phyloP scores from a whole-genome alignment of 2,113 vertebrate species.

The Sardina pilchardus region DNA sequence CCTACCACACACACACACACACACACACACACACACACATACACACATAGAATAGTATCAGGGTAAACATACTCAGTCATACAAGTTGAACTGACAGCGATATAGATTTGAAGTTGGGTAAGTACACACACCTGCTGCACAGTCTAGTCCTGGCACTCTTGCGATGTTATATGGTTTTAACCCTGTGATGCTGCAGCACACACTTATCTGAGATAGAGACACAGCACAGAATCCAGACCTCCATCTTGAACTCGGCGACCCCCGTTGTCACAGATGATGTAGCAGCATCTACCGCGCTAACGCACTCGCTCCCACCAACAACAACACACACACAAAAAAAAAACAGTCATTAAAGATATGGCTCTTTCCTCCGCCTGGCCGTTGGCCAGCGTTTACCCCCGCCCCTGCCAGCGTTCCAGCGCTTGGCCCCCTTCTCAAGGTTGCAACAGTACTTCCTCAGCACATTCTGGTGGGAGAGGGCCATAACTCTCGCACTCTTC shows the following conservation, averaged over 20 bases:
- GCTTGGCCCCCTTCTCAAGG: slow-evolving; percentile 50
- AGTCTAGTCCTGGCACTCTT: background rate
- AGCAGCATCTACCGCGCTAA: background rate
- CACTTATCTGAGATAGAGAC: background rate
- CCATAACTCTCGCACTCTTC: slow-evolving; percentile 69
- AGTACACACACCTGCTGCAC: background rate
- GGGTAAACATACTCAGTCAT: too few species aligned
- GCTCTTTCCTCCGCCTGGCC: slow-evolving; percentile 12
- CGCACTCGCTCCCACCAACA: background rate
- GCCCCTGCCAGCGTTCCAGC: background rate
- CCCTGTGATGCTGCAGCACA: background rate
- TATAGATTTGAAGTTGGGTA: background rate
- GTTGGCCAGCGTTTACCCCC: background rate
- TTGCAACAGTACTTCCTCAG: slow-evolving; percentile 52
- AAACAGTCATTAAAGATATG: slow-evolving; percentile 16
- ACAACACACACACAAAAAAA: background rate
- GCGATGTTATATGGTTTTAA: background rate
- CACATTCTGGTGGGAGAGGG: slow-evolving; percentile 45
- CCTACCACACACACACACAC: too few species aligned
- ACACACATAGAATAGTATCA: too few species aligned
- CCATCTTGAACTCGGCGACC: slow-evolving; percentile 1
- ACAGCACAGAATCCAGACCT: background rate
- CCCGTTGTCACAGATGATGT: background rate
- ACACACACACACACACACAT: slow-evolving; percentile 99
- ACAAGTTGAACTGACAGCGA: background rate